Conservation (phyloP, 2,797 vertebrate genomes). For the Tarsius wallacei region DNA sequence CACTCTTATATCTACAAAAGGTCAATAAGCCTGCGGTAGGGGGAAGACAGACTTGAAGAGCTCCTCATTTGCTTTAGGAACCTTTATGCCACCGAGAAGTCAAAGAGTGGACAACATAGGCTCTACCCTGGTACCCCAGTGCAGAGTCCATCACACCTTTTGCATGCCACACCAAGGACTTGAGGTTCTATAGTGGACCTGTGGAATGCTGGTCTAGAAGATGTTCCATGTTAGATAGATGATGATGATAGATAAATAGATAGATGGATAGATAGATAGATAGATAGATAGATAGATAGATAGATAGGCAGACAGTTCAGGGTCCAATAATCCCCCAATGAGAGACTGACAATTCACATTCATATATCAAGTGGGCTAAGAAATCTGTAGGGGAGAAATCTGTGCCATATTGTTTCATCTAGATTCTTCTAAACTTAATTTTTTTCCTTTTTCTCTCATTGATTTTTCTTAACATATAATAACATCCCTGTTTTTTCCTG, state of each 20-base stretch:
- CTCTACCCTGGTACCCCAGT: background rate
- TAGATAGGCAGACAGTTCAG: background rate
- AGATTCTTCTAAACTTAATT: constrained; percentile 13
- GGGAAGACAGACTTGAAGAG: background rate
- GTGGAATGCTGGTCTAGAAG: background rate
- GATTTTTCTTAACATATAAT: background rate
- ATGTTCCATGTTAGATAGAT: background rate
- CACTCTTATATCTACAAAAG: background rate
- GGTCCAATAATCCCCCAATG: background rate
- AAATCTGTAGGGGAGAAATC: background rate
- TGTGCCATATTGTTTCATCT: background rate
- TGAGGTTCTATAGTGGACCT: background rate
- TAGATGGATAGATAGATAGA: background rate
- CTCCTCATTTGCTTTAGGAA: background rate
- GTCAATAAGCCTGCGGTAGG: background rate
- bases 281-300: background rate
- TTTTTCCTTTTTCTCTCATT: background rate
- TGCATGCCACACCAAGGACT: background rate
- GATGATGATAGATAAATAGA: background rate
- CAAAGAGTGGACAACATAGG: background rate
- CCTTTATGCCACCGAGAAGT: no score
- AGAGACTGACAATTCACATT: background rate
- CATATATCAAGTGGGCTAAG: background rate
- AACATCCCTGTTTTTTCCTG: background rate
- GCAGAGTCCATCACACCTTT: background rate